phyloP scores from a whole-genome alignment of 2,797 vertebrate species.

The Nothura maculosa region DNA sequence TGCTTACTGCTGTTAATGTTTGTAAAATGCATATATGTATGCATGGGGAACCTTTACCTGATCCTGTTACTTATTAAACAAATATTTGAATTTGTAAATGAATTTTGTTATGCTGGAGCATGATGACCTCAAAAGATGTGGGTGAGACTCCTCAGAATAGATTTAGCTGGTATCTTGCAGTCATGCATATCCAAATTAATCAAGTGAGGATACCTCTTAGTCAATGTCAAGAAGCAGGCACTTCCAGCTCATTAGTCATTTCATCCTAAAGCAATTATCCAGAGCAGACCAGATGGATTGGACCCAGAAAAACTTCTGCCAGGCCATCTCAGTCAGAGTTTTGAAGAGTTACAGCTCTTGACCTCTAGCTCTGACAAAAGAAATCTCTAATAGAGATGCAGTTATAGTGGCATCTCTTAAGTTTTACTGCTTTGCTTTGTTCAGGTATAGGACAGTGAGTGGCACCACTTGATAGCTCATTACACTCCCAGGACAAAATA shows the following conservation, averaged over 20 bases:
- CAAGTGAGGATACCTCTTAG: accelerated
- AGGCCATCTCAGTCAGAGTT: neutral
- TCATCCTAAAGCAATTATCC: neutral
- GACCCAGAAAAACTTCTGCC: neutral
- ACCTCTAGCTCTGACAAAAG: neutral
- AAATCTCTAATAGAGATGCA: neutral
- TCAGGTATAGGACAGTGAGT: neutral
- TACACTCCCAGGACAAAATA: neutral
- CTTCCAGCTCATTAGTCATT: neutral
- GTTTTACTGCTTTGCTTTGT: neutral
- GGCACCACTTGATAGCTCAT: neutral
- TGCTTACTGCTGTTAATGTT: neutral
- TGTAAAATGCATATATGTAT: neutral
- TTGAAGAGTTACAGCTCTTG: neutral
- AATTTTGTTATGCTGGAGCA: neutral
- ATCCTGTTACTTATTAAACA: neutral
- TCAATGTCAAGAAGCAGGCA: neutral
- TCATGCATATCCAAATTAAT: neutral
- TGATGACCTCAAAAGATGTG: neutral
- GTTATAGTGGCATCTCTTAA: neutral
- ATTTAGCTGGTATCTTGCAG: neutral
- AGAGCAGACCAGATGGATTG: neutral
- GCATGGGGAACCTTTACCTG: neutral
- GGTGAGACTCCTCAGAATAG: neutral
- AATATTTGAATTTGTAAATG: neutral